These are phyloP conservation scores for Tetragnatha montana DNA, from an alignment of 2,888 invertebrate genomes.

Conservation along the genomic window DNA sequence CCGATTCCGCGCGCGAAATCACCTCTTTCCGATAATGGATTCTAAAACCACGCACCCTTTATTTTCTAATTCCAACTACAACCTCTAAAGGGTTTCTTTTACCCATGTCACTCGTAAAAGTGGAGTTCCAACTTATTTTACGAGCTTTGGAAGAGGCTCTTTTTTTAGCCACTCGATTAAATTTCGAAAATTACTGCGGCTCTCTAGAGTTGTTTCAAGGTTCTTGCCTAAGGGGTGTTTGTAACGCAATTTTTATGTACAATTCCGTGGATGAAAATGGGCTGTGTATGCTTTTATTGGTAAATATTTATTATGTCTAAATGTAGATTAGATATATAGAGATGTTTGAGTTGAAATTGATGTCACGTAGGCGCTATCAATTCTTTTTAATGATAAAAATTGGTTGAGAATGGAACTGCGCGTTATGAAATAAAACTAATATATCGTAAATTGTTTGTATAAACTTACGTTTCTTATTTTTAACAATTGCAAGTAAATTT, in stretches of 20 bases:
- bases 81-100: slow-evolving; percentile 11
- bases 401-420: no score
- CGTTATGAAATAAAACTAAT: no score
- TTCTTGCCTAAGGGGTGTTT: not conserved
- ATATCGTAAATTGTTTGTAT: no score
- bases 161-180: not conserved
- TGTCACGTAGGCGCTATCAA: no score
- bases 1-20: not conserved
- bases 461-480: no score
- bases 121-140: slow-evolving; percentile 1
- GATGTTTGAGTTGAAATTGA: no score
- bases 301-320: not conserved
- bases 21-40: slow-evolving; percentile 23
- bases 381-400: no score
- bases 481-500: no score
- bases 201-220: not conserved
- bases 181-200: slow-evolving; percentile 15
- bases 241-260: slow-evolving; percentile 6
- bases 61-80: not conserved
- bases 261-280: not conserved
- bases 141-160: not conserved
- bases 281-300: not conserved
- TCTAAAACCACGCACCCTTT: not conserved
- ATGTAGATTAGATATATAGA: no score
- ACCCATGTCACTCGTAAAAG: slow-evolving; percentile 7